These are phyloP conservation scores for Wasmannia auropunctata DNA, from an alignment of 1,140 invertebrate genomes.

Conservation along the genomic window DNA sequence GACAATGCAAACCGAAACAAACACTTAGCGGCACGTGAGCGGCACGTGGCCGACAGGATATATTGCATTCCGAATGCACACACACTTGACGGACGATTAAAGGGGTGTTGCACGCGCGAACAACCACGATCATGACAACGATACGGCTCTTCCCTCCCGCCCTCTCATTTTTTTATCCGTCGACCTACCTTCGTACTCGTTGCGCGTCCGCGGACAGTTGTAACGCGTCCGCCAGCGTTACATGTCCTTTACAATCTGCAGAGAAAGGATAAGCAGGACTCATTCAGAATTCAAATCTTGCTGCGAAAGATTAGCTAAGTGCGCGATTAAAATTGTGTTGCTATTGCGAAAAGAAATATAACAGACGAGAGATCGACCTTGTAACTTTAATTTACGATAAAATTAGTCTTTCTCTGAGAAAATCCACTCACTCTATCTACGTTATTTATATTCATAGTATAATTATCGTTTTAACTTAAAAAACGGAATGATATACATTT, in stretches of 20 bases:
- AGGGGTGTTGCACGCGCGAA: slow-evolving; percentile 74
- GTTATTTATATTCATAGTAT: neutral
- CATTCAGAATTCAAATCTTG: neutral
- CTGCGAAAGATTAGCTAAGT: neutral
- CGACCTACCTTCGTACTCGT: slow-evolving; percentile 13
- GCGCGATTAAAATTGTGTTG: neutral
- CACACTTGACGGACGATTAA: slow-evolving; percentile 84
- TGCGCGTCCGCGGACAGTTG: neutral
- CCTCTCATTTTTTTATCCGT: neutral
- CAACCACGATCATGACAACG: slow-evolving; percentile 66
- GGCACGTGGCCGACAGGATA: slow-evolving; percentile 83
- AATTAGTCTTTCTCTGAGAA: neutral
- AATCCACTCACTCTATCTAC: neutral
- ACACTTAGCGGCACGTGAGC: slow-evolving; percentile 84
- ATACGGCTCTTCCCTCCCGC: neutral
- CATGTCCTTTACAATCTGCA: neutral
- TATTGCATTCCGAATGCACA: slow-evolving; percentile 85
- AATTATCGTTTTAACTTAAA: neutral
- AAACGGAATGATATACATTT: neutral
- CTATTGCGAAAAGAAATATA: neutral
- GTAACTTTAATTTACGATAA: neutral
- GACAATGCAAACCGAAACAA: slow-evolving; percentile 86
- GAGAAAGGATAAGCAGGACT: neutral
- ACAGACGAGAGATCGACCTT: neutral
- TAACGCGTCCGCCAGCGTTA: neutral